A percentile compares a stretch with the other conserved stretches of the same genome.
phyloP scores from a whole-genome alignment of 2,113 vertebrate genomes.

The Apteryx owenii region DNA sequence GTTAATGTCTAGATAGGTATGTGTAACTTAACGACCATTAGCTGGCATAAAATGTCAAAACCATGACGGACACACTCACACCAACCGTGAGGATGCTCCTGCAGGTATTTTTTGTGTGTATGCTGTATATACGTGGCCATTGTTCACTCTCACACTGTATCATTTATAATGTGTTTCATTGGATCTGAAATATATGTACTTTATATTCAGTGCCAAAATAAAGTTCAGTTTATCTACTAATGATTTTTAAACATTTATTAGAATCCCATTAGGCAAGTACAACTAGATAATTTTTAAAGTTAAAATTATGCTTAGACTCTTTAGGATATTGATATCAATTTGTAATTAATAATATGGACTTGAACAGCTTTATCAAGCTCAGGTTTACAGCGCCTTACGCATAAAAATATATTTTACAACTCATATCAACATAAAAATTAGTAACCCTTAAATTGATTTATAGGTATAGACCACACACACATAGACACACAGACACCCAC shows the following conservation, averaged over 20 bases:
- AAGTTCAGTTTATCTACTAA: not conserved
- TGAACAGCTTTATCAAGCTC: not conserved
- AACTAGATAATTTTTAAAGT: not conserved
- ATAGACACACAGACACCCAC: not conserved
- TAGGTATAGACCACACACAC: fast-evolving
- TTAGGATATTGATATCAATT: not conserved
- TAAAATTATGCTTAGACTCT: not conserved
- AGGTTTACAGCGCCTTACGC: not conserved
- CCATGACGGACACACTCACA: not conserved
- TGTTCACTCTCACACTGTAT: not conserved
- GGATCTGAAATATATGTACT: not conserved
- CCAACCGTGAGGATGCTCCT: not conserved
- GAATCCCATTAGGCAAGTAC: not conserved
- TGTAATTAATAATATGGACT: not conserved
- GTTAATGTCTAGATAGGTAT: not conserved
- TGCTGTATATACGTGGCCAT: not conserved
- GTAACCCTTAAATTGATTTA: not conserved
- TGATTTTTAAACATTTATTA: not conserved
- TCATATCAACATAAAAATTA: not conserved
- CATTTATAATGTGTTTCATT: not conserved
- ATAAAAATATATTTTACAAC: not conserved
- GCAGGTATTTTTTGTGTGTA: not conserved
- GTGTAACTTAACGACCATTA: conserved; percentile 14
- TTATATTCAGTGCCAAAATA: not conserved
- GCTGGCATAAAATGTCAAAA: not conserved